Percentiles rank a stretch among this genome's conserved stretches.
phyloP scores from a whole-genome alignment of 2,797 vertebrate species.

The Poecilia gillii region DNA sequence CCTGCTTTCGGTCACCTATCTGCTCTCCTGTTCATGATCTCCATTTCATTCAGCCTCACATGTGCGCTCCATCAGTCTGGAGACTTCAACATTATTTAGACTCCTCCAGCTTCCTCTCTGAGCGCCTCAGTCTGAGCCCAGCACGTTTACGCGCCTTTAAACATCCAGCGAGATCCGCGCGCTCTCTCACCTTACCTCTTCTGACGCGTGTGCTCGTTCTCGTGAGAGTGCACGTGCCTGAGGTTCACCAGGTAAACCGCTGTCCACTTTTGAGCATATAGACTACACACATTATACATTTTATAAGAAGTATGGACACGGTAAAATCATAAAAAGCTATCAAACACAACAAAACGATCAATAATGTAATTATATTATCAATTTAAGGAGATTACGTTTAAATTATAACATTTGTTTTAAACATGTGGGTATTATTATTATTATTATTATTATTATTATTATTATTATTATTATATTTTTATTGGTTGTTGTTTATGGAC shows the following conservation, averaged over 20 bases:
- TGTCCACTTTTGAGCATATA: background rate
- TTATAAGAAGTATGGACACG: too few species aligned
- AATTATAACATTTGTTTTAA: background rate
- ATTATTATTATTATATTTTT: too few species aligned
- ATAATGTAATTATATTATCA: background rate
- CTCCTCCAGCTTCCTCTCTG: conserved; percentile 2
- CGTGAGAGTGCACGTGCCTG: background rate
- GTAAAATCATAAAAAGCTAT: background rate
- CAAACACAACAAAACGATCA: background rate
- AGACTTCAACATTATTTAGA: conserved; percentile 6
- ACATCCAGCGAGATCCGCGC: conserved; percentile 9
- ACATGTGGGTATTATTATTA: background rate
- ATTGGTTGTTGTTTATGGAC: too few species aligned
- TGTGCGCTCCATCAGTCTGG: background rate
- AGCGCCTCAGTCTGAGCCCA: background rate
- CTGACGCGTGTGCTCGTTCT: conserved; percentile 1
- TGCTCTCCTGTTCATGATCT: conserved; percentile 1
- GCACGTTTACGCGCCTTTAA: conserved; percentile 47
- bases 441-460: too few species aligned
- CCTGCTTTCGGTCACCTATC: conserved; percentile 40
- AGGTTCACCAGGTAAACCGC: background rate
- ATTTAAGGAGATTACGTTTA: background rate
- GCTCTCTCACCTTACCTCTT: conserved; percentile 1
- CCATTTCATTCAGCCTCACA: background rate
- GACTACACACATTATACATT: background rate